Evolutionary conservation across 1,140 invertebrate genomes (phyloP).

Genomic region (Gonioctena quinquepunctata): DNA sequence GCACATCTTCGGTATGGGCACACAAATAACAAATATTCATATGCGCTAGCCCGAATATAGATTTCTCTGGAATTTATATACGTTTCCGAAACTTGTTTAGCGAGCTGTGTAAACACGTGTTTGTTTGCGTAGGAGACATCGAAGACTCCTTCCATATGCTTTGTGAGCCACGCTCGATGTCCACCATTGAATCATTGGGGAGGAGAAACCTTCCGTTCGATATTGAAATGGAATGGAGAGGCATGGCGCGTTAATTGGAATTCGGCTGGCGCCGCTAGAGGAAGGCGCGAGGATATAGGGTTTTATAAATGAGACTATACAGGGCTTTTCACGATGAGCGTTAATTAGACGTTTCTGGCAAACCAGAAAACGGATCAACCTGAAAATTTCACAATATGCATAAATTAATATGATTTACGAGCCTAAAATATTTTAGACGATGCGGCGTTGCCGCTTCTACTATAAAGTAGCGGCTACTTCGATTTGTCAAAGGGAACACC

Average conservation of each 20-base stretch:
- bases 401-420: too few species aligned
- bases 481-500: too few species aligned
- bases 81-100: conserved; percentile 10
- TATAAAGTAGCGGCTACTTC: too few species aligned
- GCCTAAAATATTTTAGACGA: too few species aligned
- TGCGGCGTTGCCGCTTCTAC: too few species aligned
- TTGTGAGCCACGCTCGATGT: neutral
- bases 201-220: neutral
- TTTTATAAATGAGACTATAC: too few species aligned
- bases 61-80: conserved; percentile 7
- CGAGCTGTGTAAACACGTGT: conserved; percentile 9
- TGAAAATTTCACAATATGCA: too few species aligned
- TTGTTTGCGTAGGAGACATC: conserved; percentile 10
- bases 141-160: neutral
- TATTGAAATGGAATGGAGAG: neutral
- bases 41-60: neutral
- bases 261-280: neutral
- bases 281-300: neutral
- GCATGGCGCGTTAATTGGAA: neutral
- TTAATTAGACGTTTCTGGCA: too few species aligned
- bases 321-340: too few species aligned
- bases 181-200: neutral
- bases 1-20: neutral
- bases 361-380: too few species aligned
- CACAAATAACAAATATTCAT: conserved; percentile 12